phyloP scores from a whole-genome alignment of 2,888 invertebrate genomes.

The Lasioglossum leucozonium region DNA sequence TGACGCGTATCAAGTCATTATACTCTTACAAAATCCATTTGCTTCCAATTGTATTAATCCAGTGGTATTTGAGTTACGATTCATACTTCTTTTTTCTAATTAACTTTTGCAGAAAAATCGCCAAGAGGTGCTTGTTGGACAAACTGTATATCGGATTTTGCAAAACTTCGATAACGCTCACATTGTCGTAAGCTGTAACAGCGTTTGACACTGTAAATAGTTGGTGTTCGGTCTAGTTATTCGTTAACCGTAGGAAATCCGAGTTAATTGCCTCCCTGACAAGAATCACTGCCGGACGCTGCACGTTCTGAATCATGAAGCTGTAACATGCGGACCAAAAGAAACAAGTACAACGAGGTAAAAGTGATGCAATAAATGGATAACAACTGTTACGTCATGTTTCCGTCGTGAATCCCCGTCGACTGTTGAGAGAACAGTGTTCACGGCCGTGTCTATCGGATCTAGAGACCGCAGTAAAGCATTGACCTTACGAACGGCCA shows the following conservation, averaged over 20 bases:
- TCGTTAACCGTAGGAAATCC: background rate
- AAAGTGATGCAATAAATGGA: conserved; percentile 63
- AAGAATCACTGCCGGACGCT: conserved; percentile 16
- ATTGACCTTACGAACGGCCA: conserved; percentile 52
- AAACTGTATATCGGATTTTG: background rate
- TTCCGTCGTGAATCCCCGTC: conserved; percentile 56
- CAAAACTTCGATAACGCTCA: background rate
- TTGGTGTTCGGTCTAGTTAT: background rate
- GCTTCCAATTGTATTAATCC: too few relatives aligned
- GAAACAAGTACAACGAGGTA: conserved; percentile 62
- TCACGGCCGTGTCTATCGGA: conserved; percentile 64
- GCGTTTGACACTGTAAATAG: background rate
- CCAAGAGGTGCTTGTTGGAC: background rate
- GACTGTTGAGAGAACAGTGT: conserved; percentile 47
- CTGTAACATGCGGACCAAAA: conserved; percentile 41
- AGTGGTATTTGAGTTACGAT: background rate
- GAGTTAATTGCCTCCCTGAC: background rate
- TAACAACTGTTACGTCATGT: conserved; percentile 68
- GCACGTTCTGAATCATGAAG: conserved; percentile 37
- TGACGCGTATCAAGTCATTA: too few relatives aligned
- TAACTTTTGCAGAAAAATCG: background rate
- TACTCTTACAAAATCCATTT: too few relatives aligned
- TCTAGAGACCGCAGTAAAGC: conserved; percentile 43
- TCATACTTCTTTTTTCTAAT: background rate
- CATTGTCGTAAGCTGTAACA: background rate